phyloP scores from a whole-genome alignment of 2,888 invertebrate species.

The Labia minor region DNA sequence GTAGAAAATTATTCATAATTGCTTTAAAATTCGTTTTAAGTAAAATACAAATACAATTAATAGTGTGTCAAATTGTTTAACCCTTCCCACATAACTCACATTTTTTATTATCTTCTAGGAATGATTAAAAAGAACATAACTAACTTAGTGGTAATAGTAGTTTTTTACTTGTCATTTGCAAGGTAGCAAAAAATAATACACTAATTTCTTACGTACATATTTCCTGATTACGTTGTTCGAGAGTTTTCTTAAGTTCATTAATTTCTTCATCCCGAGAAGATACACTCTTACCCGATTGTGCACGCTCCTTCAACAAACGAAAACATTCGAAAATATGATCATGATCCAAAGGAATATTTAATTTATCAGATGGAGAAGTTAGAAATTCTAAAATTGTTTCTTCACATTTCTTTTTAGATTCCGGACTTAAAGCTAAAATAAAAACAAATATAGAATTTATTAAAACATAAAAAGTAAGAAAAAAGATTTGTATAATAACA shows the following conservation, averaged over 20 bases:
- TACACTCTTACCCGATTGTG: neutral
- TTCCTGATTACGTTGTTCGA: conserved; percentile 35
- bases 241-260: conserved; percentile 28
- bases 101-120: too few species aligned
- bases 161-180: too few species aligned
- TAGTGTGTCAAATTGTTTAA: too few species aligned
- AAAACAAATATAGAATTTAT: neutral
- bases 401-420: neutral
- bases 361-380: neutral
- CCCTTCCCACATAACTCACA: too few species aligned
- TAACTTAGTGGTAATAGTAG: too few species aligned
- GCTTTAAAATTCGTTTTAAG: too few species aligned
- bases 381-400: neutral
- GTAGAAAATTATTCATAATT: too few species aligned
- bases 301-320: neutral
- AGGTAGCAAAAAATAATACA: too few species aligned
- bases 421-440: neutral
- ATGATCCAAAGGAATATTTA: neutral
- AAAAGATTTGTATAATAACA: too few species aligned
- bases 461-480: neutral
- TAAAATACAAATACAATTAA: too few species aligned
- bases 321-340: neutral
- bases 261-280: neutral
- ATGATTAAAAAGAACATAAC: too few species aligned
- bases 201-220: too few species aligned